Evolutionary conservation across 2,797 vertebrate genomes (phyloP).

Genomic region (Macropus fuliginosus): DNA sequence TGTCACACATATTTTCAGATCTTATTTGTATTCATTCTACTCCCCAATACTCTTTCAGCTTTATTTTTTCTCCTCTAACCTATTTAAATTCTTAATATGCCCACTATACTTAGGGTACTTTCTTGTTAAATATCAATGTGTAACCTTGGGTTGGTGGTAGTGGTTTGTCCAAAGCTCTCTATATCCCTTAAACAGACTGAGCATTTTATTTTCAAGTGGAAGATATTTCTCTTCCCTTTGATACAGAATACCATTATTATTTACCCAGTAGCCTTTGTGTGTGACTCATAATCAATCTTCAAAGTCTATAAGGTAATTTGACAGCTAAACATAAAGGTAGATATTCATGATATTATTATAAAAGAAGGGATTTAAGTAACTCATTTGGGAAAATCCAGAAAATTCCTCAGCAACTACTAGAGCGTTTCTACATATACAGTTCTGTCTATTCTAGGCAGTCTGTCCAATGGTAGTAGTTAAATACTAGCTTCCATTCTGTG

Average conservation of each 20-base stretch:
- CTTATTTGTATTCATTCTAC: neutral
- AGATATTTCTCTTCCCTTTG: neutral
- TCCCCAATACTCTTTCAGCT: neutral
- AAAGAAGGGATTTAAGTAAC: conserved; percentile 24
- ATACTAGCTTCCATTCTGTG: conserved; percentile 43
- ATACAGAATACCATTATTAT: neutral
- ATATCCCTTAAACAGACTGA: neutral
- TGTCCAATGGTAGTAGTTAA: conserved; percentile 50
- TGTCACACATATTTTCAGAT: neutral
- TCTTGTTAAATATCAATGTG: neutral
- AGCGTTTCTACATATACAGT: conserved; percentile 13
- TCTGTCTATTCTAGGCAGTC: conserved; percentile 40
- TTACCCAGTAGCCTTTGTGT: neutral
- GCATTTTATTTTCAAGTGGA: neutral
- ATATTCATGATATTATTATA: neutral
- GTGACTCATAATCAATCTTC: conserved; percentile 47
- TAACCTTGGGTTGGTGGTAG: neutral
- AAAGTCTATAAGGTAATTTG: conserved; percentile 40
- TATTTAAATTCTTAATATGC: neutral
- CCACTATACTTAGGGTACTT: neutral
- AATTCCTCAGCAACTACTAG: conserved; percentile 45
- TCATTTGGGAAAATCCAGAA: conserved; percentile 54
- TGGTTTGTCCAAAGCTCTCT: neutral
- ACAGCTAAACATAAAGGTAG: neutral
- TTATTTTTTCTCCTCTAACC: neutral